Base-by-base conservation (phyloP, 2,797 vertebrate genomes). In the Lacerta agilis region DNA sequence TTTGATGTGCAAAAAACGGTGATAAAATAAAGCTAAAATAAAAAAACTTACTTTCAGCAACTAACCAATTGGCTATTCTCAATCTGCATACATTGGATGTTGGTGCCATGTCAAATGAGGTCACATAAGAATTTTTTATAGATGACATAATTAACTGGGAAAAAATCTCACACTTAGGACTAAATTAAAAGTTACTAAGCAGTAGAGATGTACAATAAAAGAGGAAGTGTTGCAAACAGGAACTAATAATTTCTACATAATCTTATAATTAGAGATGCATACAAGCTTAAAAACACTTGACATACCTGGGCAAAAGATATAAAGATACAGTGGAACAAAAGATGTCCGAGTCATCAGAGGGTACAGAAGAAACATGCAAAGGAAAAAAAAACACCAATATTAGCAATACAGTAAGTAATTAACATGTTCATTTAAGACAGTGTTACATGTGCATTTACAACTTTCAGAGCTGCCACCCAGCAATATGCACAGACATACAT, bases 251-350 rank as follows among this genome's bases (percentile, higher is more conserved):
- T 8, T 64, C 4, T 64, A 1, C n/a, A 73, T 90, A 86, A 90
- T 82, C 87, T 82, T 58, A 1, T 72, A 85, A 81, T 33, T 71
- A 69, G 78, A 38, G 76, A 71, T 61, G 10, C 2, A 83, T 58
- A 25, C 27, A 82, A 75, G 3, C 10, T 66, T 78, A 27, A 92
- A 87, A 38, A 61, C 73, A 88, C 75, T 77, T 90, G 90, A 33
- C 71, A 89, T 94, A 90, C 55, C 58, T 95, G 93, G 82, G 87
- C 86, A 83, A 77, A 27, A 91, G 83, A 89, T 88, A 61, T 86
- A 92, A 93, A 92, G 88, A 89, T 43, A 89, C 86, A 90, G 83
- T 58, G 73, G 86, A 90, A 92, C 91, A 89, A 91, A 75, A 94
- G 0, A 2, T 92, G n/a, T 79, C 66, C 81, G 17, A 90, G 87